Conservation (phyloP, 92 coral and sea anemone genomes). For the Umimayanthus kanabou region DNA sequence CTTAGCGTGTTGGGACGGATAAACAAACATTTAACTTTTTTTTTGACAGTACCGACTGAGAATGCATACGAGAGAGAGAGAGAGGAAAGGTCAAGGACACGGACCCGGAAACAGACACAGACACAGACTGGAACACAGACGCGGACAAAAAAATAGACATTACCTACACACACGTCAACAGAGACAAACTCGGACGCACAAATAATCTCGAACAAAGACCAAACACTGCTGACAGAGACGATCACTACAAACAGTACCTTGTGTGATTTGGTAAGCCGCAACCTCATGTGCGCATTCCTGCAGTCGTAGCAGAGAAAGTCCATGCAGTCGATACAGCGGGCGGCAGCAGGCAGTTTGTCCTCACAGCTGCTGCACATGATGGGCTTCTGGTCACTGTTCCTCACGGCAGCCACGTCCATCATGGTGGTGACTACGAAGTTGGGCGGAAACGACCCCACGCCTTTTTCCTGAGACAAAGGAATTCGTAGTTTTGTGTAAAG, state of each 20-base stretch:
- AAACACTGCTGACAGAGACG: too few species aligned
- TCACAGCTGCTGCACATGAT: conserved; percentile 99
- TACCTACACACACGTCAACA: too few species aligned
- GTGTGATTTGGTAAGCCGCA: too few species aligned
- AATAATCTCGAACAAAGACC: background rate
- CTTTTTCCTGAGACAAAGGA: conserved; percentile 64
- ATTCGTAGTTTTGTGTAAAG: background rate
- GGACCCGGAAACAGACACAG: too few species aligned
- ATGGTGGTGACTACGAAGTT: conserved; percentile 99
- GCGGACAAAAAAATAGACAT: too few species aligned
- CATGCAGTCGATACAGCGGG: conserved; percentile 99
- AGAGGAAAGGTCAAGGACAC: too few species aligned
- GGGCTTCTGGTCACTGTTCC: conserved; percentile 91
- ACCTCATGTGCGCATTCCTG: conserved; percentile 89
- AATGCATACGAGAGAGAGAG: too few species aligned
- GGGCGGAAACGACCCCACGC: conserved; percentile 96
- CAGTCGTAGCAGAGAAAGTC: conserved; percentile 98
- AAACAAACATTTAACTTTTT: too few species aligned
- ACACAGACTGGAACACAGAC: background rate
- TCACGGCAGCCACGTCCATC: conserved; percentile 99
- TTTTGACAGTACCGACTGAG: too few species aligned
- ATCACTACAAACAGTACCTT: too few species aligned
- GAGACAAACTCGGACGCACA: background rate
- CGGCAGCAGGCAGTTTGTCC: conserved; percentile 97
- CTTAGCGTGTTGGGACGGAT: too few species aligned